Conservation (phyloP, 2,797 vertebrate species). For the Parambassis ranga region DNA sequence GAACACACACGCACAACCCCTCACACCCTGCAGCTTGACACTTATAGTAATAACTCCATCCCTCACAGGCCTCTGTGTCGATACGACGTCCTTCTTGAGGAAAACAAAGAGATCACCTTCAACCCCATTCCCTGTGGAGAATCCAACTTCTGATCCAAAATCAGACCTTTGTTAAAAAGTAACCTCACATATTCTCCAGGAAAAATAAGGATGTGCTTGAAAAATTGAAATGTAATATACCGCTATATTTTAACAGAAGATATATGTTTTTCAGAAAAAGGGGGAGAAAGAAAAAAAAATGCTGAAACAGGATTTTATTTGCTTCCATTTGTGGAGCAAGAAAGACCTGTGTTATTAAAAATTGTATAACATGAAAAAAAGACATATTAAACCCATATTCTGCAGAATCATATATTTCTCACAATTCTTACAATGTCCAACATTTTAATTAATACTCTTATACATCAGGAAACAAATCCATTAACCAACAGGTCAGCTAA, state of each 20-base stretch:
- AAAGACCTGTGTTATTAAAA: no score
- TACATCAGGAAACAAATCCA: no score
- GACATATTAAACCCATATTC: no score
- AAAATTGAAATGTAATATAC: background rate
- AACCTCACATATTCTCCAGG: no score
- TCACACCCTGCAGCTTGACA: no score
- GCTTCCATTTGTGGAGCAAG: background rate
- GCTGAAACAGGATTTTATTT: background rate
- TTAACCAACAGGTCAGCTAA: no score
- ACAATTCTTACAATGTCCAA: no score
- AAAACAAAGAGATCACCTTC: conserved; percentile 69
- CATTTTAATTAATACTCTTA: no score
- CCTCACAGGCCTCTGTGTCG: conserved; percentile 75
- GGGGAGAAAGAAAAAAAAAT: background rate
- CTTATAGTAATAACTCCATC: background rate
- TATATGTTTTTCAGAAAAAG: background rate
- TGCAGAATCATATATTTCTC: background rate
- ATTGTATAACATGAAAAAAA: no score
- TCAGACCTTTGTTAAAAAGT: background rate
- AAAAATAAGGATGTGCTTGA: background rate
- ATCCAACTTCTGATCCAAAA: conserved; percentile 70
- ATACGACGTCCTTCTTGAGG: conserved; percentile 75
- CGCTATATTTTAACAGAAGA: no score
- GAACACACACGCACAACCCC: no score
- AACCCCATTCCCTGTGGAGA: conserved; percentile 75